A percentile compares a stretch with the other conserved stretches of the same genome.
Evolutionary conservation across 2,888 invertebrate genomes (phyloP).

Genomic region (Dione juno): DNA sequence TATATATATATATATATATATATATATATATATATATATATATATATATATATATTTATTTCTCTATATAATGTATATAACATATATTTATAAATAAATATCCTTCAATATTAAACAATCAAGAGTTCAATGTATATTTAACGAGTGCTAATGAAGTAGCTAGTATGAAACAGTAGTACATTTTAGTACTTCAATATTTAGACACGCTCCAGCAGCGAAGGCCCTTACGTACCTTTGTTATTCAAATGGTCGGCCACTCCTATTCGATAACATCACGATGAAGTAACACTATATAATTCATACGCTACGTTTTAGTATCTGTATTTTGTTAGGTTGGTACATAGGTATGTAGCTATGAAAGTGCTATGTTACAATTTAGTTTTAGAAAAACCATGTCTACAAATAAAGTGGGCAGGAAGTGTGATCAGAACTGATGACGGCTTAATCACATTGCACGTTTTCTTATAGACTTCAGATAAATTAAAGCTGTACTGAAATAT

Average conservation of each 20-base stretch:
- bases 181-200: constrained; percentile 31
- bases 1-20: no score
- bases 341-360: neutral
- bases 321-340: neutral
- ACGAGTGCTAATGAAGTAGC: constrained; percentile 4
- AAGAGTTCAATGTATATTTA: constrained; percentile 11
- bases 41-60: no score
- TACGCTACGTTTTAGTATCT: neutral
- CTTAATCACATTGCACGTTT: no score
- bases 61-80: no score
- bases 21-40: neutral
- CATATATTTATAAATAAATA: neutral
- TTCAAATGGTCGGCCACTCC: constrained; percentile 41
- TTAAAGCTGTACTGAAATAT: no score
- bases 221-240: constrained; percentile 37
- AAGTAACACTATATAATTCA: constrained; percentile 1
- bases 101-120: neutral
- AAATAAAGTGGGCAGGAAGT: no score
- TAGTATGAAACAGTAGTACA: constrained; percentile 11
- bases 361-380: no score
- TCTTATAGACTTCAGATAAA: no score
- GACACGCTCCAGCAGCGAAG: constrained; percentile 26
- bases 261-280: constrained; percentile 36
- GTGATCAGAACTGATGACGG: no score
- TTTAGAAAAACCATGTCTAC: no score